Percentiles rank a stretch among this genome's conserved stretches.
These are phyloP conservation scores for Myotis davidii DNA, from an alignment of 2,113 vertebrate species.

Conservation along the genomic window DNA sequence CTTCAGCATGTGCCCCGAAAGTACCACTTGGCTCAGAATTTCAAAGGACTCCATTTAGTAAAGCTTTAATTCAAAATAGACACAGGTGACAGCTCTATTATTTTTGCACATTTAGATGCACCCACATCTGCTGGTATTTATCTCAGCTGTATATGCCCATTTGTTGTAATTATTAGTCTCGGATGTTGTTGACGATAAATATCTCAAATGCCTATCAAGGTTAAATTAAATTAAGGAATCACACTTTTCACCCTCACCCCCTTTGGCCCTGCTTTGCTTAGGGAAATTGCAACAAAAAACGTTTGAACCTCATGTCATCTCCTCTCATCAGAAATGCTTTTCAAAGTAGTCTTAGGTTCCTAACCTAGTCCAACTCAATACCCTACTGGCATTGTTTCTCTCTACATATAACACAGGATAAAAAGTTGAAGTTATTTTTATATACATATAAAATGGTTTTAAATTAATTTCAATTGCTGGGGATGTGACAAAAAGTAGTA, in stretches of 20 bases:
- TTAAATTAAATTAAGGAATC: slow-evolving; percentile 72
- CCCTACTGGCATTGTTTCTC: no score
- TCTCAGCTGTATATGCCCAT: background rate
- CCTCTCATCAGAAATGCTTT: background rate
- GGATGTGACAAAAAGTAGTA: background rate
- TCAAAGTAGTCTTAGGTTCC: background rate
- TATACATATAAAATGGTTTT: background rate
- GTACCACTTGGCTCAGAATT: slow-evolving; percentile 40
- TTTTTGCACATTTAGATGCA: slow-evolving; percentile 60
- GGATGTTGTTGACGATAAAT: slow-evolving; percentile 69
- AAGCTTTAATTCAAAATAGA: slow-evolving; percentile 75
- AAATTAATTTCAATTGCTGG: background rate
- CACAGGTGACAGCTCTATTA: slow-evolving; percentile 77
- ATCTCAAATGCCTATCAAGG: slow-evolving; percentile 50
- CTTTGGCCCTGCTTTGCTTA: background rate
- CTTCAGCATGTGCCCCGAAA: slow-evolving; percentile 59
- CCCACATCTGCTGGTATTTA: slow-evolving; percentile 78
- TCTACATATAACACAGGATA: background rate
- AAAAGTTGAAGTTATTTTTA: background rate
- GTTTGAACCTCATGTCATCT: background rate
- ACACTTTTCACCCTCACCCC: slow-evolving; percentile 31
- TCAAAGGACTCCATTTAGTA: slow-evolving; percentile 59
- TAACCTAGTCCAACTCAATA: background rate
- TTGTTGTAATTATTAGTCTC: slow-evolving; percentile 78
- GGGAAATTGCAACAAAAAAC: background rate